These are phyloP conservation scores for Iselma pallidipennis DNA, from an alignment of 2,888 invertebrate species.

Conservation along the genomic window DNA sequence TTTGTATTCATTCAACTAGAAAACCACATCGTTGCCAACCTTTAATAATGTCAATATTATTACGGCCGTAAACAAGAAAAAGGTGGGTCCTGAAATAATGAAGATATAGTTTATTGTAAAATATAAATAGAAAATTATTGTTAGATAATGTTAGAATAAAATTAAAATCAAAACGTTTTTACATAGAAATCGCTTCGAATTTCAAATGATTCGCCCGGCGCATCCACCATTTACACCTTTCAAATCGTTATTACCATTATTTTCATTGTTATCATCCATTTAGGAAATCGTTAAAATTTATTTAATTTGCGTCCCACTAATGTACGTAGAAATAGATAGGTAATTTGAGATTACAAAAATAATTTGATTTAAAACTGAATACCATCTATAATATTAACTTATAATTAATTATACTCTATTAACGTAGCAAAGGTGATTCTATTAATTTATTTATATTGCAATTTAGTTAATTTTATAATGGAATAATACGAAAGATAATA, in stretches of 20 bases:
- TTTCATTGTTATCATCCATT: neutral
- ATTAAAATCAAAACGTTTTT: neutral
- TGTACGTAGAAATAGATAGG: neutral
- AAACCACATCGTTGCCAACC: conserved; percentile 11
- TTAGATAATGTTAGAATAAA: neutral
- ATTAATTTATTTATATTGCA: too few species aligned
- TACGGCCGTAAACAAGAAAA: conserved; percentile 14
- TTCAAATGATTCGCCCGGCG: neutral
- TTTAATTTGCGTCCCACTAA: neutral
- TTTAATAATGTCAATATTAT: conserved; percentile 14
- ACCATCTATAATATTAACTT: neutral
- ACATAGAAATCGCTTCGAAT: neutral
- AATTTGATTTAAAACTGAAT: neutral
- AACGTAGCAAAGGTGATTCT: too few species aligned
- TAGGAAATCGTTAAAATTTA: neutral
- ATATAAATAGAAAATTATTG: neutral
- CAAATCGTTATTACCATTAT: neutral
- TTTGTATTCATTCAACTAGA: conserved; percentile 14
- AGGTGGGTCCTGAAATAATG: conserved; percentile 3
- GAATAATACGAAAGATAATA: too few species aligned
- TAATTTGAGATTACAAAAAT: too few species aligned
- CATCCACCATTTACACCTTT: neutral
- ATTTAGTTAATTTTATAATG: neutral
- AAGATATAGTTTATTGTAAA: neutral
- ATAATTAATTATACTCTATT: too few species aligned